Percentiles rank a stretch among this genome's conserved stretches.
phyloP scores from a whole-genome alignment of 2,797 vertebrate genomes.

The Syndactyla subalaris region DNA sequence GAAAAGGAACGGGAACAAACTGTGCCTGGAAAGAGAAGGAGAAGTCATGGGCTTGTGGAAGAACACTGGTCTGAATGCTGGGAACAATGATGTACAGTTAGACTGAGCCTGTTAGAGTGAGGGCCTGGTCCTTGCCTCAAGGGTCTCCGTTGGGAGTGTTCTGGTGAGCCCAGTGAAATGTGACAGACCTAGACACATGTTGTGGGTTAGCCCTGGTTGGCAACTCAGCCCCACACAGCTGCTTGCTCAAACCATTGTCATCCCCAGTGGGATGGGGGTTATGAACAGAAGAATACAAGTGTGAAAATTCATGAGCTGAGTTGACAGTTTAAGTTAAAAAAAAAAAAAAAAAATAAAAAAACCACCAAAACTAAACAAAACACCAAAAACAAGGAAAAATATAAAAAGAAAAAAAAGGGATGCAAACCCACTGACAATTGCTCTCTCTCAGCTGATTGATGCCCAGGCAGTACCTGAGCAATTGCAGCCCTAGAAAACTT shows the following conservation, averaged over 20 bases:
- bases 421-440: not conserved
- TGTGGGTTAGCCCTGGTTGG: not conserved
- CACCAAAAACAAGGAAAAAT: not conserved
- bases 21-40: not conserved
- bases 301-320: not conserved
- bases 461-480: not conserved
- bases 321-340: not conserved
- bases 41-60: not conserved
- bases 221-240: not conserved
- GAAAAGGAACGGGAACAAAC: not conserved
- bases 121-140: too few relatives aligned
- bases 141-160: not conserved
- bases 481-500: not conserved
- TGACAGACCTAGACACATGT: fast-evolving
- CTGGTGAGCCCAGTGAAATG: not conserved
- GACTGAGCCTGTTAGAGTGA: not conserved
- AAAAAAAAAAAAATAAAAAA: not conserved
- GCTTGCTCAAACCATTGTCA: not conserved
- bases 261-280: fast-evolving
- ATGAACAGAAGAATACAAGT: not conserved
- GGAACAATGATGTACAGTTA: not conserved
- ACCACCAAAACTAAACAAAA: not conserved
- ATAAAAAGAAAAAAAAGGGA: not conserved
- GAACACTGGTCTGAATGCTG: not conserved
- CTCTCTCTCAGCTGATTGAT: fast-evolving